These are phyloP conservation scores for Passerina amoena DNA, from an alignment of 2,113 vertebrate genomes.

Conservation along the genomic window DNA sequence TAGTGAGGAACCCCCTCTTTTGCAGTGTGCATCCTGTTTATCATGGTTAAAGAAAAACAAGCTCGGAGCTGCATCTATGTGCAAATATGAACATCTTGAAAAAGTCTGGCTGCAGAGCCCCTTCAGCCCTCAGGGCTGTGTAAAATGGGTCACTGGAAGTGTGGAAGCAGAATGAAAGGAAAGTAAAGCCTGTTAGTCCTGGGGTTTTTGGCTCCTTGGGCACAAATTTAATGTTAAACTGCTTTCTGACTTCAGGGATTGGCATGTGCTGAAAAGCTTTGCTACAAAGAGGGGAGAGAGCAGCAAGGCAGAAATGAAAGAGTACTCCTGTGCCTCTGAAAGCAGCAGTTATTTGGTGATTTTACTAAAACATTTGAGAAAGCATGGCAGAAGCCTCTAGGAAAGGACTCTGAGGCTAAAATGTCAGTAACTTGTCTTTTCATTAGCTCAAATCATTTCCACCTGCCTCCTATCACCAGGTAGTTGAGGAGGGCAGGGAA, in stretches of 20 bases:
- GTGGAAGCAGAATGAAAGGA: neutral
- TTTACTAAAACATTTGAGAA: neutral
- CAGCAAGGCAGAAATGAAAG: neutral
- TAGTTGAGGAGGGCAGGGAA: neutral
- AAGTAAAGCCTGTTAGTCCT: neutral
- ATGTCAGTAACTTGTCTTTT: neutral
- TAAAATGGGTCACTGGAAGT: neutral
- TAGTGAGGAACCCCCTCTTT: neutral
- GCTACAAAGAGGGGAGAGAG: neutral
- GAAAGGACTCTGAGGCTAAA: neutral
- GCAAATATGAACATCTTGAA: fast-evolving
- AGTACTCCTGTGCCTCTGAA: neutral
- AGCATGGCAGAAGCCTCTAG: neutral
- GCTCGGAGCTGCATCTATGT: neutral
- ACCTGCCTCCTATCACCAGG: neutral
- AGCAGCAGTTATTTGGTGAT: neutral
- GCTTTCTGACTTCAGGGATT: neutral
- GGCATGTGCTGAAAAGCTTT: neutral
- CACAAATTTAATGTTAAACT: neutral
- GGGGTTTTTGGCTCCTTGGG: neutral
- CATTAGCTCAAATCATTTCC: neutral
- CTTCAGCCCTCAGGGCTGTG: neutral
- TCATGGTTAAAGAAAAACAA: fast-evolving
- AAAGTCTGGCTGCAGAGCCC: neutral
- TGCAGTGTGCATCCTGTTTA: neutral